Evolutionary conservation across 1,140 invertebrate species (phyloP).

Genomic region (Lordiphosa stackelbergi): DNA sequence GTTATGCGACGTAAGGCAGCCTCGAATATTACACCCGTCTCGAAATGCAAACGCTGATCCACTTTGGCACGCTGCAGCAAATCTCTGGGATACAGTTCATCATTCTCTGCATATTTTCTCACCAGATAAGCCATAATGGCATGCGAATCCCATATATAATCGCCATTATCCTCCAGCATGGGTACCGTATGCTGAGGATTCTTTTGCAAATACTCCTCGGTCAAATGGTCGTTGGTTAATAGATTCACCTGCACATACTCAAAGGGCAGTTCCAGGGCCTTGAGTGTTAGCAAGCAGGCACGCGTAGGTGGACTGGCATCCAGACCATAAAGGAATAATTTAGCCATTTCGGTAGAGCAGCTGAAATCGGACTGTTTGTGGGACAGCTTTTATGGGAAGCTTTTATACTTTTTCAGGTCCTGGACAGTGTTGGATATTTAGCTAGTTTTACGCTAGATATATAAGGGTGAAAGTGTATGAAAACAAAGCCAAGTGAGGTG

Average conservation of each 20-base stretch:
- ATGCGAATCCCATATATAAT: slow-evolving; percentile 60
- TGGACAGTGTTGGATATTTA: too few relatives aligned
- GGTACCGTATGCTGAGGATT: slow-evolving; percentile 77
- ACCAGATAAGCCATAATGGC: slow-evolving; percentile 79
- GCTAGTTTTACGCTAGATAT: too few relatives aligned
- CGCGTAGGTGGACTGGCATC: slow-evolving; percentile 78
- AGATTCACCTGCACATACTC: slow-evolving; percentile 79
- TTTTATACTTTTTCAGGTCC: too few relatives aligned
- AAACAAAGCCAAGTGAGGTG: too few relatives aligned
- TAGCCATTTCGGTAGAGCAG: slow-evolving; percentile 33
- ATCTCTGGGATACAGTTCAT: slow-evolving; percentile 79
- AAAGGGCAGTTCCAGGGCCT: slow-evolving; percentile 77
- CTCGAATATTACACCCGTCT: slow-evolving; percentile 78
- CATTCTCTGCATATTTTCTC: slow-evolving; percentile 79
- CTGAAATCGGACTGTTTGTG: slow-evolving; percentile 24
- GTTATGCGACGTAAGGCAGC: slow-evolving; percentile 31
- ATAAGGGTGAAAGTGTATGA: too few relatives aligned
- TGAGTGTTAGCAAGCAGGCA: slow-evolving; percentile 76
- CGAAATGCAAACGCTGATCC: slow-evolving; percentile 80
- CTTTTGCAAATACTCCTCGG: slow-evolving; percentile 80
- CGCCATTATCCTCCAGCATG: slow-evolving; percentile 51
- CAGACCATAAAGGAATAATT: slow-evolving; percentile 36
- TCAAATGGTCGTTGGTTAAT: slow-evolving; percentile 80
- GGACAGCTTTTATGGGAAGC: too few relatives aligned
- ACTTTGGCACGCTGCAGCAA: slow-evolving; percentile 78